phyloP scores from a whole-genome alignment of 2,113 vertebrate species.

The Erinaceus europaeus region DNA sequence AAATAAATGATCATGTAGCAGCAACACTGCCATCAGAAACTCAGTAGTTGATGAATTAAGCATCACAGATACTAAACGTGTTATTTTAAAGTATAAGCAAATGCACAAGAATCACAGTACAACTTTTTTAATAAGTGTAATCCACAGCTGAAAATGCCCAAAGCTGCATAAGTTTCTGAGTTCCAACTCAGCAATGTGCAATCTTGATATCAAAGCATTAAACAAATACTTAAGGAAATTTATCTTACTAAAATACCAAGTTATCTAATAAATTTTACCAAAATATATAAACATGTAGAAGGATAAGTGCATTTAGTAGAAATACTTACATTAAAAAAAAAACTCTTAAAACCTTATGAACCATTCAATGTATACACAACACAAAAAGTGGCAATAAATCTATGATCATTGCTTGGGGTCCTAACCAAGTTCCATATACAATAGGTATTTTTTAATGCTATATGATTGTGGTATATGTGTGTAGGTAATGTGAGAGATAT shows the following conservation, averaged over 20 bases:
- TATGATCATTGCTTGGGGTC: background rate
- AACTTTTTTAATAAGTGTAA: slow-evolving; percentile 26
- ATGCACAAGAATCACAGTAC: slow-evolving; percentile 22
- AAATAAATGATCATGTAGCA: background rate
- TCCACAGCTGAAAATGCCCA: slow-evolving; percentile 28
- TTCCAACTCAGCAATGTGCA: slow-evolving; percentile 35
- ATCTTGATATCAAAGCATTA: slow-evolving; percentile 57
- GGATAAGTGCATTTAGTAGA: slow-evolving; percentile 50
- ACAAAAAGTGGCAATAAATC: slow-evolving; percentile 14
- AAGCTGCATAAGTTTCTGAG: slow-evolving; percentile 44
- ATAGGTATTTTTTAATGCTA: background rate
- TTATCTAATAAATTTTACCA: slow-evolving; percentile 57
- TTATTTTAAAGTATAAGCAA: background rate
- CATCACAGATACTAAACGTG: background rate
- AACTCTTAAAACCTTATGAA: slow-evolving; percentile 61
- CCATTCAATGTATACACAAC: slow-evolving; percentile 16
- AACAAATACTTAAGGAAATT: slow-evolving; percentile 40
- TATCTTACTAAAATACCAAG: slow-evolving; percentile 59
- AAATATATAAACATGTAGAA: slow-evolving; percentile 64
- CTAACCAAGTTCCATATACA: background rate
- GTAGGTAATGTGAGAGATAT: background rate
- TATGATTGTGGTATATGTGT: background rate
- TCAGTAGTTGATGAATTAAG: background rate
- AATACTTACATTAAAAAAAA: slow-evolving; percentile 49
- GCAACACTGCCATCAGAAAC: background rate